These are phyloP conservation scores for Mycalesis mineus DNA, from an alignment of 2,888 invertebrate species.

Conservation along the genomic window DNA sequence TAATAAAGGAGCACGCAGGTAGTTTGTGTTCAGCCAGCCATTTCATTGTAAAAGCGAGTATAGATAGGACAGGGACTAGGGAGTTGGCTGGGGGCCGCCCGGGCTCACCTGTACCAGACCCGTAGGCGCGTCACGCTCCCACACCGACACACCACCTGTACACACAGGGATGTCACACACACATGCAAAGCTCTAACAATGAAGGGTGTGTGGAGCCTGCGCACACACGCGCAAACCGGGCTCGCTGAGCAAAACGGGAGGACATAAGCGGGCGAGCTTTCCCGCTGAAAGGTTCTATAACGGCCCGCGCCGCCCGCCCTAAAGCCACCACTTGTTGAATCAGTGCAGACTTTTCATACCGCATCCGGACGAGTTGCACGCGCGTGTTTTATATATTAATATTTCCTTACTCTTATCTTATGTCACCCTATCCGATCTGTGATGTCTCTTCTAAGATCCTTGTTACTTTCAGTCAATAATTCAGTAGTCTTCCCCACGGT, in stretches of 20 bases:
- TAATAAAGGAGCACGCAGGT: conserved; percentile 58
- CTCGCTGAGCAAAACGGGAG: conserved; percentile 33
- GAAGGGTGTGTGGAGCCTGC: conserved; percentile 38
- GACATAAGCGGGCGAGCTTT: conserved; percentile 72
- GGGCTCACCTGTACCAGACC: conserved; percentile 70
- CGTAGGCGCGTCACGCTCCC: conserved; percentile 61
- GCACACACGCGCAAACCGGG: conserved; percentile 30
- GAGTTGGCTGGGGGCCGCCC: conserved; percentile 62
- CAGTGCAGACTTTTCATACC: conserved; percentile 50
- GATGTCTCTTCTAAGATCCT: conserved; percentile 54
- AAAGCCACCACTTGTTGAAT: conserved; percentile 73
- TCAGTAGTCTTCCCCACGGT: conserved; percentile 55
- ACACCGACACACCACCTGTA: conserved; percentile 36
- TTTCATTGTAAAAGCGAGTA: conserved; percentile 64
- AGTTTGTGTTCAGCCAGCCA: conserved; percentile 62
- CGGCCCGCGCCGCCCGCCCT: conserved; percentile 57
- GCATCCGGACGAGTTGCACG: conserved; percentile 48
- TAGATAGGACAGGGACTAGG: conserved; percentile 47
- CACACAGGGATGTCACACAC: conserved; percentile 22
- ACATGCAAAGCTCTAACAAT: conserved; percentile 32
- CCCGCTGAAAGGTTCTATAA: conserved; percentile 63
- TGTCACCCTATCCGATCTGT: conserved; percentile 43
- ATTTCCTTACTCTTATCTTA: conserved; percentile 22
- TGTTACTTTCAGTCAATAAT: conserved; percentile 37
- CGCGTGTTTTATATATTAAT: conserved; percentile 40